A percentile compares a stretch with the other conserved stretches of the same genome.
Conservation (phyloP, 2,113 vertebrate species). For the Phoenicopterus ruber region DNA sequence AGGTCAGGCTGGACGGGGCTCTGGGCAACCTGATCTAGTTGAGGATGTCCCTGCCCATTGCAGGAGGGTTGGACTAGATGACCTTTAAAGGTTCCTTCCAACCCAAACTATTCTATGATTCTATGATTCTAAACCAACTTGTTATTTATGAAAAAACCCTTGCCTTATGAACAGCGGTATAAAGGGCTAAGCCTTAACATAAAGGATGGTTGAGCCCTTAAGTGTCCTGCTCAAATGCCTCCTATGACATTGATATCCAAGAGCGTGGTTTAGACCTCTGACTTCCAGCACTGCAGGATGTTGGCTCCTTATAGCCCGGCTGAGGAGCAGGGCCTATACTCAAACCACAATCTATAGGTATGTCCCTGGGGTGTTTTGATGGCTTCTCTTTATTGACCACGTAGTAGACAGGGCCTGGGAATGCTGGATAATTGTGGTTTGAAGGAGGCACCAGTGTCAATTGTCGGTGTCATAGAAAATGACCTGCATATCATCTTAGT, state of each 20-base stretch:
- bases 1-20: too few relatives aligned
- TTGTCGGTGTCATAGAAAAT: not conserved
- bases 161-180: fast-evolving
- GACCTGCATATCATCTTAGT: not conserved
- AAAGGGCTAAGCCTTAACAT: not conserved
- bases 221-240: not conserved
- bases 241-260: not conserved
- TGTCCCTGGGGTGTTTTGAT: not conserved
- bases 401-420: not conserved
- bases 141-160: not conserved
- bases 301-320: not conserved
- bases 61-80: too few relatives aligned
- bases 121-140: too few relatives aligned
- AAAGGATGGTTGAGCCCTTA: not conserved
- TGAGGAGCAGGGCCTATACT: not conserved
- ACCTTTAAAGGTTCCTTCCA: too few relatives aligned
- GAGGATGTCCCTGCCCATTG: too few relatives aligned
- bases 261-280: not conserved
- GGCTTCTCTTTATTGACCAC: not conserved
- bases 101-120: too few relatives aligned
- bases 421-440: not conserved
- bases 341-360: not conserved
- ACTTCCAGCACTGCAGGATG: not conserved
- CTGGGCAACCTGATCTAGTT: too few relatives aligned
- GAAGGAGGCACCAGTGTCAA: not conserved